Evolutionary conservation across 92 coral and sea anemone genomes (phyloP).

Genomic region (Umimayanthus chanpuru): DNA sequence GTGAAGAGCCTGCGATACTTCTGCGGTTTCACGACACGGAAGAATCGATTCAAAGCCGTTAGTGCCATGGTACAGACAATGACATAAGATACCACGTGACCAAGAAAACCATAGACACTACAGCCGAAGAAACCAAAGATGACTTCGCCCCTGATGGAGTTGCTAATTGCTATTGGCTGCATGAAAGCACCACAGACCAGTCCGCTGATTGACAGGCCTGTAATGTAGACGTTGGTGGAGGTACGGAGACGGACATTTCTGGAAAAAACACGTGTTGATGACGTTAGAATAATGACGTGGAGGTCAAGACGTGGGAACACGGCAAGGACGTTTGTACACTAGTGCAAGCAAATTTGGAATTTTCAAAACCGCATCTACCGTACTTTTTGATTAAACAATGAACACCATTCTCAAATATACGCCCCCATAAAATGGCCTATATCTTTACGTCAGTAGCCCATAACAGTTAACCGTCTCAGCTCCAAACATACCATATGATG

Average conservation of each 20-base stretch:
- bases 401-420: no score
- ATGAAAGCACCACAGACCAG: conserved; percentile 21
- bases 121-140: conserved; percentile 21
- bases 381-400: no score
- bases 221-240: conserved; percentile 39
- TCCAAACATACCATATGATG: no score
- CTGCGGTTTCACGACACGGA: conserved; percentile 46
- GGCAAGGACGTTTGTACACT: no score
- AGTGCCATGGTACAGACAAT: conserved; percentile 29
- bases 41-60: conserved; percentile 28
- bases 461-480: no score
- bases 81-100: conserved; percentile 39
- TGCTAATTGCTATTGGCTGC: conserved; percentile 27
- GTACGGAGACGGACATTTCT: conserved; percentile 36
- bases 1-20: conserved; percentile 40
- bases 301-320: no score
- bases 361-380: no score
- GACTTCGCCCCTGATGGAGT: conserved; percentile 23
- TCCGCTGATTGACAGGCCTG: conserved; percentile 24
- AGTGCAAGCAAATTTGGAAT: no score
- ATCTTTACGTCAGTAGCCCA: no score
- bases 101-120: conserved; percentile 19
- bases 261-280: neutral
- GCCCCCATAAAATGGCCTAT: no score
- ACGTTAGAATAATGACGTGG: neutral